Evolutionary conservation across 2,888 invertebrate genomes (phyloP).

Genomic region (Hydropsyche betteni): DNA sequence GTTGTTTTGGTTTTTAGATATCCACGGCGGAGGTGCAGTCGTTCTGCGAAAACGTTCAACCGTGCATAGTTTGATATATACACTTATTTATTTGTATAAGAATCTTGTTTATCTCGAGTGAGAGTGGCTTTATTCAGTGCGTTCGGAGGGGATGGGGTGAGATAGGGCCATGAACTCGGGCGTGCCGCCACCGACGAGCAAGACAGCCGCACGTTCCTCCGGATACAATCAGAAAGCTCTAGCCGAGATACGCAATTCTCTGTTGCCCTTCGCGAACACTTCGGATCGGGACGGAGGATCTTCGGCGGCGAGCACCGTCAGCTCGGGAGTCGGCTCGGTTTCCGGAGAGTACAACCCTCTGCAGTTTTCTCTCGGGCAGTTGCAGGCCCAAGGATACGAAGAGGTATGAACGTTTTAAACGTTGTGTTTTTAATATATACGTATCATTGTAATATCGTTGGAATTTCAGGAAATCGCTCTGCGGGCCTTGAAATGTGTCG

Average conservation of each 20-base stretch:
- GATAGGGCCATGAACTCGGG: slow-evolving; percentile 72
- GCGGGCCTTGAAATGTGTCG: slow-evolving; percentile 74
- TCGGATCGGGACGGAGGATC: slow-evolving; percentile 62
- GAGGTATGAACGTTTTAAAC: slow-evolving; percentile 66
- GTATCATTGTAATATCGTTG: background rate
- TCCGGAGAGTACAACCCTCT: slow-evolving; percentile 69
- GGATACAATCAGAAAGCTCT: slow-evolving; percentile 89
- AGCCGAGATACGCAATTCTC: slow-evolving; percentile 84
- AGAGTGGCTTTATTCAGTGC: slow-evolving; percentile 57
- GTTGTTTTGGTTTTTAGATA: too few species aligned
- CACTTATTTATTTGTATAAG: too few species aligned
- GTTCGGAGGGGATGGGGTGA: slow-evolving; percentile 58
- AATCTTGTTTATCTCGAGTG: background rate
- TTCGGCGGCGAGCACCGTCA: slow-evolving; percentile 79
- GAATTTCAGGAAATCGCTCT: slow-evolving; percentile 72
- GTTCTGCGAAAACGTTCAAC: too few species aligned
- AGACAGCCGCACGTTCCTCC: slow-evolving; percentile 75
- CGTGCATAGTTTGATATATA: too few species aligned
- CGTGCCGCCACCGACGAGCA: slow-evolving; percentile 62
- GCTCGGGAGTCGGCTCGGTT: slow-evolving; percentile 68
- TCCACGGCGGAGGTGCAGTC: too few species aligned
- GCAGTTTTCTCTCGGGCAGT: slow-evolving; percentile 72
- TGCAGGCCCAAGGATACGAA: slow-evolving; percentile 77
- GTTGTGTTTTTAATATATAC: background rate
- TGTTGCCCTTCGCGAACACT: slow-evolving; percentile 81